phyloP scores from a whole-genome alignment of 2,113 vertebrate genomes.

The Nanger granti region DNA sequence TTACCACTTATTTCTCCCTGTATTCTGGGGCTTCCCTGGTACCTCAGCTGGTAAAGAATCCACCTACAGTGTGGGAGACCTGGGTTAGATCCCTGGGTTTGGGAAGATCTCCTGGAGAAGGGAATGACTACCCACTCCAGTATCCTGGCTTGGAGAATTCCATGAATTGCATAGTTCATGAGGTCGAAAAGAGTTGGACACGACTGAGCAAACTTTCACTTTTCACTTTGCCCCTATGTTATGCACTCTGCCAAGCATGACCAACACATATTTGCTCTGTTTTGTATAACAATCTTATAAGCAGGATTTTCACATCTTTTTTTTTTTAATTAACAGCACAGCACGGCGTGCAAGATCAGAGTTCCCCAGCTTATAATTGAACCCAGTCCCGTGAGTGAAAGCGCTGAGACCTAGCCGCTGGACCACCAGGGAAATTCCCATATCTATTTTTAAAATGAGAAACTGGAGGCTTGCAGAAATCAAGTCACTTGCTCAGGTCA shows the following conservation, averaged over 20 bases:
- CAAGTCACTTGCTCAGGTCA: not conserved
- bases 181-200: not conserved
- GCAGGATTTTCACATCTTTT: not conserved
- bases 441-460: not conserved
- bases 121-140: not conserved
- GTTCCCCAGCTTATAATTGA: not conserved
- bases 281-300: not conserved
- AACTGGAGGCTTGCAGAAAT: not conserved
- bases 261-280: not conserved
- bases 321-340: not conserved
- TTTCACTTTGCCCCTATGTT: not conserved
- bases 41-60: not conserved
- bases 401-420: rapidly evolving
- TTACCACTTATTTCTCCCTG: not conserved
- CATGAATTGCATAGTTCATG: not conserved
- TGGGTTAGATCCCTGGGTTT: not conserved
- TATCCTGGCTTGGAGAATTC: not conserved
- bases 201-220: not conserved
- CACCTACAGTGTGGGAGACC: not conserved
- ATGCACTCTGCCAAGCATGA: not conserved
- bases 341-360: not conserved
- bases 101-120: not conserved
- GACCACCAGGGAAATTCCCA: not conserved
- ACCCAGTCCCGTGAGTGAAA: not conserved
- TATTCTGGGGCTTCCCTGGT: not conserved